Percentiles rank a stretch among this genome's conserved stretches.
Conservation (phyloP, 2,797 vertebrate genomes). For the Cheirogaleus major region DNA sequence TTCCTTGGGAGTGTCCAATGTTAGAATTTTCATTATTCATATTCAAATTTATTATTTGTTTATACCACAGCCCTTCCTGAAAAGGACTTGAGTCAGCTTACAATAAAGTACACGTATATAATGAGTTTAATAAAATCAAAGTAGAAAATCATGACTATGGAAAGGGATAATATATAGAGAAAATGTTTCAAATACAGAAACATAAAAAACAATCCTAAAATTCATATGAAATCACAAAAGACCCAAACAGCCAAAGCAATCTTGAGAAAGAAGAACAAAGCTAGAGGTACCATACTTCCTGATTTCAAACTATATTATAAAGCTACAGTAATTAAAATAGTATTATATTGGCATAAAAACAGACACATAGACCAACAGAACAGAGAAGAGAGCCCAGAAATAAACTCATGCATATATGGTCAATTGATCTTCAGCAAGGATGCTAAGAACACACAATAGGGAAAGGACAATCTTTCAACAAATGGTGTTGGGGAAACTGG, state of each 20-base stretch:
- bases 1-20: neutral
- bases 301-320: neutral
- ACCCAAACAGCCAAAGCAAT: neutral
- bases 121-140: constrained; percentile 42
- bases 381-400: neutral
- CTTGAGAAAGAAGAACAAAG: neutral
- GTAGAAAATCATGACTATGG: neutral
- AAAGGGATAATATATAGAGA: neutral
- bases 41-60: neutral
- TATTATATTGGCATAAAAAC: neutral
- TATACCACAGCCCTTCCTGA: neutral
- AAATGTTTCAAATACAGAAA: neutral
- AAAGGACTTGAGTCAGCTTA: constrained; percentile 16
- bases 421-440: neutral
- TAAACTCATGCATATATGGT: neutral
- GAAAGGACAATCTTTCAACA: neutral
- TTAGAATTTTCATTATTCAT: constrained; percentile 1
- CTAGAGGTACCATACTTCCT: neutral
- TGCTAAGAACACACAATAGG: neutral
- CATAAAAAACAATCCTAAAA: neutral
- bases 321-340: neutral
- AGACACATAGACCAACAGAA: neutral
- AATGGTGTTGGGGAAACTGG: neutral
- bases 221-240: neutral
- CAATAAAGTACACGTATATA: neutral